Evolutionary conservation across 2,797 vertebrate genomes (phyloP), one percentile per base, ranked within the genome.

Genomic region (Varecia variegata): DNA sequence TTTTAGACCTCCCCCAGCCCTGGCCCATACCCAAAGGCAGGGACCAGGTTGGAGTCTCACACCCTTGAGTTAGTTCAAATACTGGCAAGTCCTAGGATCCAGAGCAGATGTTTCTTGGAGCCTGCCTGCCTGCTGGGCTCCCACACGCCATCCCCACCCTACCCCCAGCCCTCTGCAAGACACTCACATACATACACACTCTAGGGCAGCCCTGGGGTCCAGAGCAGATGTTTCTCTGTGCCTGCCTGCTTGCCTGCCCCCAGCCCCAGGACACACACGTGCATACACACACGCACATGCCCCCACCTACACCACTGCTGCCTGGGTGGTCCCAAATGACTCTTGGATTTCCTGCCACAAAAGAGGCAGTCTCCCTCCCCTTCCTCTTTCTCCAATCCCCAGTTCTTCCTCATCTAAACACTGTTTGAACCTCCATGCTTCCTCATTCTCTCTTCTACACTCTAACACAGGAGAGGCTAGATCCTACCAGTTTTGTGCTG

Each of bases 281-380:
- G 98, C 97, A 95, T 96, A 50, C 91, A 97, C 89, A 97, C 81
- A 68, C 5, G 85, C 91, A 89, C 91, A 47, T 77, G 83, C 79
- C 85, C 86, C 88, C 94, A 89, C 99, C 98, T 98, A 98, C 98
- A 97, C 94, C 98, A 97, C 92, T 35, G 98, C 99, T 99, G 99
- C 99, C 98, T 99, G 99, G 99, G 99, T 99, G 99, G 99, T 99
- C 99, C 99, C 99, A 99, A 99, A 99, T 99, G 99, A 99, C 99
- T 99, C 99, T 99, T 99, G 99, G 99, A 99, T 99, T 99, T 99
- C 99, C 99, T 99, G 99, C 99, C 99, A 99, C 99, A 99, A 99
- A 98, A 98, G 99, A 99, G 98, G 98, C 99, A 99, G 97, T 98
- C 97, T 98, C 96, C 96, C 98, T 98, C 97, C 97, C 97, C 98